Evolutionary conservation across 30 jellyfish, hydroid and myxozoan species (phyloP).

Genomic region (Rhopilema esculentum): DNA sequence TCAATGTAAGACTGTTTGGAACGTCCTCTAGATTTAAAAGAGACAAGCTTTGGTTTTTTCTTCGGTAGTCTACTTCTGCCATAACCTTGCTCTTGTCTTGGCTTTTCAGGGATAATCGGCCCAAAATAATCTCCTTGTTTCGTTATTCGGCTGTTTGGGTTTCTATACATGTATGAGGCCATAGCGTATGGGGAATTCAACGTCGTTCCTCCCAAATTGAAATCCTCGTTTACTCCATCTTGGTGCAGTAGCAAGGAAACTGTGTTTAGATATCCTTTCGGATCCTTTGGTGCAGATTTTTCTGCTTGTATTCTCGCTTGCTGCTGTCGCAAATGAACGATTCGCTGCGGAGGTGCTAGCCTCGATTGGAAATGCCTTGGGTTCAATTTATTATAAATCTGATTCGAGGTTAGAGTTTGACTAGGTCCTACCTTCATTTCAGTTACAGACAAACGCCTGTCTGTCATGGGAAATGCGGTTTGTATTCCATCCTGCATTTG

Average conservation of each 20-base stretch:
- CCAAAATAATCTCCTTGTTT: slow-evolving; percentile 29
- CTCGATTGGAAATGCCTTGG: not conserved
- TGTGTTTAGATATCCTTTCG: slow-evolving; percentile 26
- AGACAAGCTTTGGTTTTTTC: not conserved
- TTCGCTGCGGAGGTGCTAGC: not conserved
- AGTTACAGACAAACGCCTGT: slow-evolving; percentile 16
- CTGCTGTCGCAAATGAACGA: not conserved
- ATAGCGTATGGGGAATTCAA: slow-evolving; percentile 41
- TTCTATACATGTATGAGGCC: slow-evolving; percentile 18
- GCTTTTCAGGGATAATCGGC: slow-evolving; percentile 4
- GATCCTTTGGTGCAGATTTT: not conserved
- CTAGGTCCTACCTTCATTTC: slow-evolving; percentile 37
- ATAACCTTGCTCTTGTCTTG: slow-evolving; percentile 13
- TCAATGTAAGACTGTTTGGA: slow-evolving; percentile 35
- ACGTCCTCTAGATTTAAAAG: not conserved
- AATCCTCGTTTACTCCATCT: slow-evolving; percentile 23
- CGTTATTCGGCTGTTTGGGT: not conserved
- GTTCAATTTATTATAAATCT: slow-evolving; percentile 28
- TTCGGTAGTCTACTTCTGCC: not conserved
- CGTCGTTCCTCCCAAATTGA: slow-evolving; percentile 41
- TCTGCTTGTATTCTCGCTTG: not conserved
- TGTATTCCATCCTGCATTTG: slow-evolving; percentile 17
- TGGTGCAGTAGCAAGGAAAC: slow-evolving; percentile 18
- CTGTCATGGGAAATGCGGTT: slow-evolving; percentile 19
- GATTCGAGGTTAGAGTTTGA: not conserved